Evolutionary conservation across 2,797 vertebrate genomes (phyloP), one percentile per base, ranked within the genome.

Genomic region (Thalassophryne amazonica): DNA sequence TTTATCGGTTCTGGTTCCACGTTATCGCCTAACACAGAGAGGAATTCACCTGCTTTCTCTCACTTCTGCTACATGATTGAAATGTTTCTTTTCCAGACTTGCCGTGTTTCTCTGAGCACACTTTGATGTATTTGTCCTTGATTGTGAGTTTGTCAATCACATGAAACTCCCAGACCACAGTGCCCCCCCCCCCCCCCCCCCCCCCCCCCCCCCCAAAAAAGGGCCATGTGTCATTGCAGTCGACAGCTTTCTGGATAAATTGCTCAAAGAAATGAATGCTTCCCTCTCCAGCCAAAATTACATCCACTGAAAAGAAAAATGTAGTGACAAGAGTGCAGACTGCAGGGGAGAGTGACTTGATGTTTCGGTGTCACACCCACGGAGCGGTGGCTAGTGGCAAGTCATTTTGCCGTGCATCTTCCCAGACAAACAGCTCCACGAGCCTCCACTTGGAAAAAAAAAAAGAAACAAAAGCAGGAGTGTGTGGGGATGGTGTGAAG

Each of bases 401-500:
- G 43, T 66, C 57, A 61, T 66, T 70, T 52, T 47, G 38, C 27
- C 21, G 21, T 17, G 69, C 76, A 60, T 65, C 57, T 57, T 76
- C 57, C 60, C 68, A 79, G 58, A 78, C 48, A 70, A 67, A 75
- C 54, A 43, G 68, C 63, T 41, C 38, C 22, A 48, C 34, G 69
- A 70, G 59, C 66, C 75, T 78, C 49, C 60, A 62, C 63, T 75
- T 52, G 28, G 73, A n/a, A n/a, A n/a, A n/a, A n/a, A n/a, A n/a
- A n/a, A n/a, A n/a, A n/a, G n/a, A n/a, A n/a, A n/a, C n/a, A n/a
- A n/a, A n/a, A 69, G 50, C 61, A 73, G 70, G 52, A 72, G 60
- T 78, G 82, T 79, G 81, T 68, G 81, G 76, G 78, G 78, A 77
- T 43, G 32, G 76, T 77, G 81, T 75, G 81, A 86, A 80, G 58